Evolutionary conservation across 2,888 invertebrate genomes (phyloP), one percentile per base, ranked within the genome.

Genomic region (Troides aeacus): DNA sequence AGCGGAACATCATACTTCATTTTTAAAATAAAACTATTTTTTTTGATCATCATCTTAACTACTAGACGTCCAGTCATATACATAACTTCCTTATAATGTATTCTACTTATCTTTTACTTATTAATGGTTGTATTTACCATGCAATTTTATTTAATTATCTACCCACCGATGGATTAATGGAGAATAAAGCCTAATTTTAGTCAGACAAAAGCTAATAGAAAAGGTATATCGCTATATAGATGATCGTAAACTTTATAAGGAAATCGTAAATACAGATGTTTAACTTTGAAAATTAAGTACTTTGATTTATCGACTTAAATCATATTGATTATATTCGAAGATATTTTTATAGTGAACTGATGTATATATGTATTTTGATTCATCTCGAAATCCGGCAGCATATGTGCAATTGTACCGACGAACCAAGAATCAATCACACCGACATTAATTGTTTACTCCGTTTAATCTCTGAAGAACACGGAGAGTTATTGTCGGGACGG

Each of bases 401-500:
- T 76, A 70, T 78, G 76, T 72, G 65, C 70, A 42, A 73, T 74
- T 60, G 74, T 71, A 73, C 50, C 68, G 64, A 74, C 71, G 77
- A 79, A 78, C 77, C 77, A 81, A 81, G 79, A 81, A 83, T 77
- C 84, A 88, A 89, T 89, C 89, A 87, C 76, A 66, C 66, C 73
- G 89, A 89, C 89, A 81, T 88, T 88, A 87, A 89, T 85, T 85
- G 82, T 82, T 78, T 81, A 75, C 81, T 84, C 78, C 78, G 80
- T 84, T 84, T 87, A 86, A 88, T 87, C 88, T 84, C 76, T 74
- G 77, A 81, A 84, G 85, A 84, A 81, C 83, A 78, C 78, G 75
- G 79, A 80, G 83, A 86, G 84, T 84, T 81, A 84, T 81, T 66
- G 70, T 70, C 63, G 58, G 66, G 70, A 59, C 50, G 74, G 78